These are phyloP conservation scores for Phylloscopus collybita DNA, from an alignment of 2,797 vertebrate species.

Conservation along the genomic window DNA sequence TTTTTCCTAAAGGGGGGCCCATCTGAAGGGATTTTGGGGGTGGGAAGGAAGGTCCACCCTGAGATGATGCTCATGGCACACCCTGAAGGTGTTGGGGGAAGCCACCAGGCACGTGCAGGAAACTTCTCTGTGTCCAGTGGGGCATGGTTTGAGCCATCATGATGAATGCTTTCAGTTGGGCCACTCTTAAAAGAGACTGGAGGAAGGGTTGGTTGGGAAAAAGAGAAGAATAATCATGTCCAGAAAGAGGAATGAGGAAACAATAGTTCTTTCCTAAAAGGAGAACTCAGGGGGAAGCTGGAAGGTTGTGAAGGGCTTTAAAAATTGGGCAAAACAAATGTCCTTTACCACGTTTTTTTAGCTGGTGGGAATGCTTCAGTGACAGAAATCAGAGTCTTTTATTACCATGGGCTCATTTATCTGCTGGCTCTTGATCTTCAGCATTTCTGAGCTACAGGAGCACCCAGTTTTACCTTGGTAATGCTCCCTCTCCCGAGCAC, in stretches of 20 bases:
- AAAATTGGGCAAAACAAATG: neutral
- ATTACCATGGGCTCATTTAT: neutral
- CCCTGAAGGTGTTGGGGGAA: neutral
- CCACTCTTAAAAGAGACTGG: neutral
- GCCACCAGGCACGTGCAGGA: accelerated
- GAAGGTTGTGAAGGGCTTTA: neutral
- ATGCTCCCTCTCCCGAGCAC: neutral
- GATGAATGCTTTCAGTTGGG: neutral
- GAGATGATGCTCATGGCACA: neutral
- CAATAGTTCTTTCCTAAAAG: neutral
- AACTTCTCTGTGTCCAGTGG: neutral
- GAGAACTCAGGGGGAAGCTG: neutral
- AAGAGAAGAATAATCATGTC: neutral
- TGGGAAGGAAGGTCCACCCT: neutral
- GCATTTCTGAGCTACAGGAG: neutral
- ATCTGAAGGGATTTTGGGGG: neutral
- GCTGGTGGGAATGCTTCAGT: neutral
- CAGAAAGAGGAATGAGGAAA: neutral
- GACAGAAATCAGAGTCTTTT: neutral
- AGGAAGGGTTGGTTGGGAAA: neutral
- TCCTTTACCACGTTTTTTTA: neutral
- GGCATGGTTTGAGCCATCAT: neutral
- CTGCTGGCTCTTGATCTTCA: neutral
- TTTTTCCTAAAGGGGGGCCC: neutral
- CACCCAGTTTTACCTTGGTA: neutral